Conservation (phyloP, 2,797 vertebrate species). For the Aulostomus chinensis region DNA sequence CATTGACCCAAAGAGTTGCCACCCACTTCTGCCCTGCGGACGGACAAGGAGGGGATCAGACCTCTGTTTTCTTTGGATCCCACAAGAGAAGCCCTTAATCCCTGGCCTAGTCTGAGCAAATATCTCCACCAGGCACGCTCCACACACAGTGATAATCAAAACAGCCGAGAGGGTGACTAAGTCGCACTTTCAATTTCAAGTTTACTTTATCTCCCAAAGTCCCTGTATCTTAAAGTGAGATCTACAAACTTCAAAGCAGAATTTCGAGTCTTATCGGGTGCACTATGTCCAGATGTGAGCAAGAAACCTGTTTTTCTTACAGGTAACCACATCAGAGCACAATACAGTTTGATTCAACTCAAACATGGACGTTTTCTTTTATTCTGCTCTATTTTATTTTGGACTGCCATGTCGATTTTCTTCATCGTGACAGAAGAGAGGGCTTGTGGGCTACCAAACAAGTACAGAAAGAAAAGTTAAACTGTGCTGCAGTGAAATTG, state of each 20-base stretch:
- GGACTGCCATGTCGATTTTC: conserved; percentile 27
- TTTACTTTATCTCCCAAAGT: conserved; percentile 26
- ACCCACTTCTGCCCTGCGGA: conserved; percentile 36
- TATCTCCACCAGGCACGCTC: conserved; percentile 62
- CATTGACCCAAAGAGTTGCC: conserved; percentile 28
- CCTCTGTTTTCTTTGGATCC: conserved; percentile 72
- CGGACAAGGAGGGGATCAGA: conserved; percentile 58
- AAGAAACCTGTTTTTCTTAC: too few species aligned
- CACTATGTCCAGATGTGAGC: too few species aligned
- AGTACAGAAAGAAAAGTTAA: conserved; percentile 25
- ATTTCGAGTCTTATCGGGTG: conserved; percentile 8
- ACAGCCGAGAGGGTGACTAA: conserved; percentile 32
- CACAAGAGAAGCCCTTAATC: conserved; percentile 70
- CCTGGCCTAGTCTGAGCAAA: conserved; percentile 72
- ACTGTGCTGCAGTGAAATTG: conserved; percentile 22
- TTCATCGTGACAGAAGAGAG: conserved; percentile 32
- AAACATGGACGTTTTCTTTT: neutral
- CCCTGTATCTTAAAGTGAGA: conserved; percentile 26
- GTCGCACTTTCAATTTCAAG: conserved; percentile 40
- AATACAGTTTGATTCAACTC: neutral
- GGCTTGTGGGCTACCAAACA: conserved; percentile 29
- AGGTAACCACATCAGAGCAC: too few species aligned
- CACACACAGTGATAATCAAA: conserved; percentile 53
- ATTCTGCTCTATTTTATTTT: conserved; percentile 5
- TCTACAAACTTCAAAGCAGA: conserved; percentile 40